A percentile compares a stretch with the other conserved stretches of the same genome.
Conservation (phyloP, 1,140 invertebrate species). For the Sinonovacula constricta region DNA sequence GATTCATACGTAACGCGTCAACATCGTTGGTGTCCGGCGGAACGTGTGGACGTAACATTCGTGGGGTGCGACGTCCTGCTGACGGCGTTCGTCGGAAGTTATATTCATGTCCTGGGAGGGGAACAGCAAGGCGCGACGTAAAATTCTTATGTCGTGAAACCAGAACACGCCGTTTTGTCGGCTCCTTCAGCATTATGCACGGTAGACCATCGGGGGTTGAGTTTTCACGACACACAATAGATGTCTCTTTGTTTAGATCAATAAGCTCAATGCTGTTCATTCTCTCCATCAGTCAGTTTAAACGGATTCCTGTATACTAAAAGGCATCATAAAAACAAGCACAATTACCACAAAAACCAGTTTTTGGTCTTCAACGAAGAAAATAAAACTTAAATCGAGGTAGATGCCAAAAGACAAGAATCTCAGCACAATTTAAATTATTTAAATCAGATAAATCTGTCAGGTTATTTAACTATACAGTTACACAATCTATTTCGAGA, state of each 20-base stretch:
- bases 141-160: not conserved
- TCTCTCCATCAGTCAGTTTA: no score
- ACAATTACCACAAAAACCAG: no score
- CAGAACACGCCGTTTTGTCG: not conserved
- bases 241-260: not conserved
- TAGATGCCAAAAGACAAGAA: no score
- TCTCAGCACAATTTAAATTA: no score
- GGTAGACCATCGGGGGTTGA: not conserved
- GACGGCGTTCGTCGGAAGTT: not conserved
- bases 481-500: no score
- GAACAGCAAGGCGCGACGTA: not conserved
- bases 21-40: not conserved
- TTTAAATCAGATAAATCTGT: no score
- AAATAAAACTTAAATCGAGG: no score
- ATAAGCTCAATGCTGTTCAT: not conserved
- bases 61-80: not conserved
- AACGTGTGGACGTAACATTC: not conserved
- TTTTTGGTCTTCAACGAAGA: no score
- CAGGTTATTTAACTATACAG: no score
- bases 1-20: not conserved
- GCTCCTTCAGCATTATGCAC: not conserved
- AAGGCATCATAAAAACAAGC: no score
- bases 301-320: no score
- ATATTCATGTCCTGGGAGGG: not conserved
- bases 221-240: not conserved